Evolutionary conservation across 1,140 invertebrate genomes (phyloP), one percentile per base, ranked within the genome.

Genomic region (Cydia pomonella): DNA sequence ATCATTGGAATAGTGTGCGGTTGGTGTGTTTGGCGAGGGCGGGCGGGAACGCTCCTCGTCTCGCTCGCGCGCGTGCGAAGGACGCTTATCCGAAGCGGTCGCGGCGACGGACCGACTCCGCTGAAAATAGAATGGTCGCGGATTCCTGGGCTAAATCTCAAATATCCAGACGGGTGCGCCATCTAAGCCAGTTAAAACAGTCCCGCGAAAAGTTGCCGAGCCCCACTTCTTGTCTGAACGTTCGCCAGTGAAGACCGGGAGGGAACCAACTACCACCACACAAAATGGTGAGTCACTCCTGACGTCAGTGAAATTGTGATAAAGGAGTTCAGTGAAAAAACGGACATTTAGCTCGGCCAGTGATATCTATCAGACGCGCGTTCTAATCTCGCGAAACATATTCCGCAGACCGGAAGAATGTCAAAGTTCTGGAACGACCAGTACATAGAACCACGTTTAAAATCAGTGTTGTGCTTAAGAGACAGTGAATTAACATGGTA

Each of bases 211-310:
- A 94, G 92, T 93, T 92, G 93, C 93, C 89, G 93, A 93, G 94
- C 94, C 94, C 94, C 95, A 96, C 95, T 96, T 95, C 95, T 95
- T 95, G 95, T 95, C 94, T 94, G 94, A 93, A 94, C 95, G 95
- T 94, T 94, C 94, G 94, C 94, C 94, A 94, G 94, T 94, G 92
- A 94, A 94, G 94, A 95, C 92, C 94, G 92, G 94, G 93, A 94
- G 93, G 91, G 92, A 94, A 89, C 90, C 91, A 87, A 86, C 87
- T 84, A 90, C 91, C 90, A 92, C 91, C 88, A 92, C 88, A 93
- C 92, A 94, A 93, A 93, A 96, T 95, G 95, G 95, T 95, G 92
- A 95, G 95, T 94, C 86, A 88, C 75, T 79, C 77, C 76, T 81
- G 85, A 88, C 79, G 82, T 77, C 86, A 90, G 90, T 90, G 90